These are phyloP conservation scores for Atherinomorus stipes DNA, from an alignment of 2,113 vertebrate genomes.

Conservation along the genomic window DNA sequence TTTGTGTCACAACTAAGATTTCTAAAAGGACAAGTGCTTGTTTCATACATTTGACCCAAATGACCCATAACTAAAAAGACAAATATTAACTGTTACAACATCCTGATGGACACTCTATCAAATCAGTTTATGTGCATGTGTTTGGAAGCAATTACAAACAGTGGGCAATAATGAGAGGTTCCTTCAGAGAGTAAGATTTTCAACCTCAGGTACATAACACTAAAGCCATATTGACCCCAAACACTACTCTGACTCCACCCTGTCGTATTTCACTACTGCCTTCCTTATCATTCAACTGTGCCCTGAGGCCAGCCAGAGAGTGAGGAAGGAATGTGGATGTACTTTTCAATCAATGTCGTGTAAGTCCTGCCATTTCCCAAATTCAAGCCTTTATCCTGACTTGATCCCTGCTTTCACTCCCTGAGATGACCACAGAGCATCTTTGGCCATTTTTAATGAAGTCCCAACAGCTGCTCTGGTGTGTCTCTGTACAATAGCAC, in stretches of 20 bases:
- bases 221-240: conserved; percentile 58
- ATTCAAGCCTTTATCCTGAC: conserved; percentile 32
- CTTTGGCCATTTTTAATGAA: conserved; percentile 49
- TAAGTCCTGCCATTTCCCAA: conserved; percentile 38
- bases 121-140: background rate
- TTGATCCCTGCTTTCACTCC: conserved; percentile 37
- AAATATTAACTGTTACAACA: conserved; percentile 24
- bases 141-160: conserved; percentile 26
- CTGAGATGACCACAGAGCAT: conserved; percentile 20
- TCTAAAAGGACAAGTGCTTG: conserved; percentile 22
- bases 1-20: conserved; percentile 7
- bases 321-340: conserved; percentile 41
- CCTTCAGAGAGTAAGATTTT: conserved; percentile 44
- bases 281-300: conserved; percentile 70
- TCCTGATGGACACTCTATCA: background rate
- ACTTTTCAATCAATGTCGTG: conserved; percentile 50
- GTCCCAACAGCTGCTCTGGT: conserved; percentile 61
- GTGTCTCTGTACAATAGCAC: conserved; percentile 43
- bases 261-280: conserved; percentile 63
- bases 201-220: conserved; percentile 53
- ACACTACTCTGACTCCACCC: conserved; percentile 59
- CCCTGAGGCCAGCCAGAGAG: conserved; percentile 33
- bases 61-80: conserved; percentile 30
- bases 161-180: conserved; percentile 40
- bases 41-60: conserved; percentile 41